These are phyloP conservation scores for Diarsia rubi DNA, from an alignment of 2,888 invertebrate genomes.

Conservation along the genomic window DNA sequence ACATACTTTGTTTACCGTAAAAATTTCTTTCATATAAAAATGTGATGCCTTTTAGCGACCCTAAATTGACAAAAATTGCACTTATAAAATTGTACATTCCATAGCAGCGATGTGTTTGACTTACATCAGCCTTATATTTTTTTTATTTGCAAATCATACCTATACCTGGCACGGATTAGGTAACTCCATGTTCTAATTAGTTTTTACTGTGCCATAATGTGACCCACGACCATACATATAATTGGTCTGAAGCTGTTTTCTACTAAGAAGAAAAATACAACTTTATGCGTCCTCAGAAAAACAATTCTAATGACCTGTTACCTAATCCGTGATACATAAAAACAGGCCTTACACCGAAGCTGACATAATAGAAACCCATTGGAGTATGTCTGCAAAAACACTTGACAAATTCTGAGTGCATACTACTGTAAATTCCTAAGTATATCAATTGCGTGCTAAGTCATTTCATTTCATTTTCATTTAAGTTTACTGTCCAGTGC, in stretches of 20 bases:
- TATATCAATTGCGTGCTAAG: slow-evolving; percentile 16
- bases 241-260: slow-evolving; percentile 41
- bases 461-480: too few species aligned
- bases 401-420: slow-evolving; percentile 24
- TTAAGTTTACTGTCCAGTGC: slow-evolving; percentile 16
- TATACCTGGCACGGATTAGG: slow-evolving; percentile 27
- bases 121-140: slow-evolving; percentile 5
- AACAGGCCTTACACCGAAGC: slow-evolving; percentile 25
- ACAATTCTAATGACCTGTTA: slow-evolving; percentile 19
- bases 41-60: slow-evolving; percentile 46
- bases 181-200: slow-evolving; percentile 24
- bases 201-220: slow-evolving; percentile 45
- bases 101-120: slow-evolving; percentile 22
- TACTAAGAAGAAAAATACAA: slow-evolving; percentile 31
- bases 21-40: slow-evolving; percentile 4
- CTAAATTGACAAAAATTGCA: slow-evolving; percentile 53
- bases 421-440: slow-evolving; percentile 27
- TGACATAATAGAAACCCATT: slow-evolving; percentile 7
- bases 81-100: slow-evolving; percentile 46
- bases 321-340: slow-evolving; percentile 17
- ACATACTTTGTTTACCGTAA: not conserved
- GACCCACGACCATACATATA: slow-evolving; percentile 46
- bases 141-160: slow-evolving; percentile 5
- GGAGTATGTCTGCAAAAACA: slow-evolving; percentile 12
- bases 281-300: slow-evolving; percentile 46